Conservation (phyloP, 2,888 invertebrate genomes). For the Pristionchus fissidentatus region DNA sequence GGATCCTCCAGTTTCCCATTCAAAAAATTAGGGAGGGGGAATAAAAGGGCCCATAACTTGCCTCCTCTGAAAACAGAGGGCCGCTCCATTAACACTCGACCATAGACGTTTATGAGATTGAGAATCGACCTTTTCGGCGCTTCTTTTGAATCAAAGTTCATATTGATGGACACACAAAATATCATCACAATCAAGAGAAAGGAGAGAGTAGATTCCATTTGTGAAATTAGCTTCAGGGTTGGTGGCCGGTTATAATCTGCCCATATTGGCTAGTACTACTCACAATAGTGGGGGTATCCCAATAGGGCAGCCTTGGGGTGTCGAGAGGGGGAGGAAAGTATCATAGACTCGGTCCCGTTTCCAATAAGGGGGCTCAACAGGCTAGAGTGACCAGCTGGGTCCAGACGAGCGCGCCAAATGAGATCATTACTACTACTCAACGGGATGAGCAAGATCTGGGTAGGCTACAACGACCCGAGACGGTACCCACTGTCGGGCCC, state of each 20-base stretch:
- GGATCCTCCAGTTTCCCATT: background rate
- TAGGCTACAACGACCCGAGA: background rate
- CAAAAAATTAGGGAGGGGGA: background rate
- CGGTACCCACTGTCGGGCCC: background rate
- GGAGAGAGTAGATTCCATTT: background rate
- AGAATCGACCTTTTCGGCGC: background rate
- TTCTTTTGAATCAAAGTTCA: conserved; percentile 21
- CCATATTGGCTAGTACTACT: conserved; percentile 7
- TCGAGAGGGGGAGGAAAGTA: no score
- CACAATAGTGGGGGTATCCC: conserved; percentile 9
- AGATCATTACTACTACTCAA: conserved; percentile 11
- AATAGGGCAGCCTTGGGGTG: conserved; percentile 32
- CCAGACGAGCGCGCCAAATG: conserved; percentile 38
- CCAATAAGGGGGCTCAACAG: conserved; percentile 39
- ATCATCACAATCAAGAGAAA: background rate
- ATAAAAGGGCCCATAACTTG: conserved; percentile 18
- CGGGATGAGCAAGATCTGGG: background rate
- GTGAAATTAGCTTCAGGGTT: no score
- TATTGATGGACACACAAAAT: no score
- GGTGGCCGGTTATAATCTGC: background rate
- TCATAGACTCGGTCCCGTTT: conserved; percentile 13
- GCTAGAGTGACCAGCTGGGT: conserved; percentile 29
- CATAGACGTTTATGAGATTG: conserved; percentile 13
- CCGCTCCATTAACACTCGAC: conserved; percentile 25
- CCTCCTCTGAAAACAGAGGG: conserved; percentile 4